Base-by-base conservation (phyloP, 2,797 vertebrate genomes). In the Esox lucius region DNA sequence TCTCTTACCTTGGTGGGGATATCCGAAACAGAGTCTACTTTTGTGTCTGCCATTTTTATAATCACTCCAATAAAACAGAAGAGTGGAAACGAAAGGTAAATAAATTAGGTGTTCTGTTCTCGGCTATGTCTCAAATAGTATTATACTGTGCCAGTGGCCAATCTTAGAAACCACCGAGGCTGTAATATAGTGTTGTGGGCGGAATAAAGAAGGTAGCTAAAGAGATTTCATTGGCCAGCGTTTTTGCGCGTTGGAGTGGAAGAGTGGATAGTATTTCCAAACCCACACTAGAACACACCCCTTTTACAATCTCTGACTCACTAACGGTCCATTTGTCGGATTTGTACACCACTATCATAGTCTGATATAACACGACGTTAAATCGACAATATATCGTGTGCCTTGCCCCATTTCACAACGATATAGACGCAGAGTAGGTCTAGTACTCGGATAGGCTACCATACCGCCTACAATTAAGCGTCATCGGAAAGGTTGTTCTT, bases 1-100 rank as follows among this genome's bases (percentile, higher is more conserved):
- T 51, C 61, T 65, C 93, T 94, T 92, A 95, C 94, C 94, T 94
- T 94, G 81, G 92, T 89, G 72, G 92, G 90, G 83, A 94, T 90
- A 19, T 94, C 94, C 77, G 87, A 87, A 64, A 84, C 90, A 73
- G 93, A 90, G 73, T 93, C 92, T n/a, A 92, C 91, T 80, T 95
- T 87, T 72, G 93, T 91, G 86, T 95, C 94, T 83, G 94, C 93
- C 94, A 95, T 95, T 87, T 88, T 89, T 84, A 74, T 78, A 70
- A 74, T 53, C 79, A 72, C 78, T 79, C 70, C 11, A 77, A 61
- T 84, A 87, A 90, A 89, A 87, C 87, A 85, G 89, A 87, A 88
- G 84, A 80, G 84, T 81, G 87, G 82, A 89, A 92, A 81, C 82
- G 88, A 88, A 46, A 46, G 42, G 42, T 46, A 2, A 46, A 46